Percentiles rank a stretch among this genome's conserved stretches.
Conservation (phyloP, 2,113 vertebrate genomes). For the Aegotheles bennettii region DNA sequence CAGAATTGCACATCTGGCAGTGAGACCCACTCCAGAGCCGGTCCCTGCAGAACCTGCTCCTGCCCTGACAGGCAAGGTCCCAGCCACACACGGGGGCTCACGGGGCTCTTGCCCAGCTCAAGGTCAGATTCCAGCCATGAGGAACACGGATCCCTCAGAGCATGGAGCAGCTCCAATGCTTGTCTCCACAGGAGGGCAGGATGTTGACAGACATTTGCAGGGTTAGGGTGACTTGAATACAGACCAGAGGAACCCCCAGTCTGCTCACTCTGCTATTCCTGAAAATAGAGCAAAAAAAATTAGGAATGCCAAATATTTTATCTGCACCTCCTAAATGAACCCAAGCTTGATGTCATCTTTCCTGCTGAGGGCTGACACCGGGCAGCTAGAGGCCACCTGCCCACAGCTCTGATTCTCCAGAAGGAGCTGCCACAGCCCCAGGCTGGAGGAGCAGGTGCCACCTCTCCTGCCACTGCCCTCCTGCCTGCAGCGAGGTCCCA, state of each 20-base stretch:
- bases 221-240: accelerated
- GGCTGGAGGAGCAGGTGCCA: neutral
- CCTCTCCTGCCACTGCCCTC: neutral
- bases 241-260: neutral
- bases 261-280: neutral
- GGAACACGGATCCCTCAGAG: accelerated
- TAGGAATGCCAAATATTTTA: neutral
- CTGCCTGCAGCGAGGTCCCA: neutral
- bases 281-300: neutral
- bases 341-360: neutral
- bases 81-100: accelerated
- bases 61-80: accelerated
- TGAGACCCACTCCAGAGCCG: neutral
- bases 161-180: accelerated
- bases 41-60: neutral
- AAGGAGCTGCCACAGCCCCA: neutral
- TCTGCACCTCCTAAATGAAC: neutral
- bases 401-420: neutral
- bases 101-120: too few relatives aligned
- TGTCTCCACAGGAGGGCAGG: neutral
- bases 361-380: accelerated
- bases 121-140: neutral
- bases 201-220: neutral
- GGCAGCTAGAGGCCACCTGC: neutral
- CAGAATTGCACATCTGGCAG: neutral